Percentiles rank a stretch among this genome's conserved stretches.
phyloP scores from a whole-genome alignment of 2,797 vertebrate genomes.

The Scolopax bukidnonensis region DNA sequence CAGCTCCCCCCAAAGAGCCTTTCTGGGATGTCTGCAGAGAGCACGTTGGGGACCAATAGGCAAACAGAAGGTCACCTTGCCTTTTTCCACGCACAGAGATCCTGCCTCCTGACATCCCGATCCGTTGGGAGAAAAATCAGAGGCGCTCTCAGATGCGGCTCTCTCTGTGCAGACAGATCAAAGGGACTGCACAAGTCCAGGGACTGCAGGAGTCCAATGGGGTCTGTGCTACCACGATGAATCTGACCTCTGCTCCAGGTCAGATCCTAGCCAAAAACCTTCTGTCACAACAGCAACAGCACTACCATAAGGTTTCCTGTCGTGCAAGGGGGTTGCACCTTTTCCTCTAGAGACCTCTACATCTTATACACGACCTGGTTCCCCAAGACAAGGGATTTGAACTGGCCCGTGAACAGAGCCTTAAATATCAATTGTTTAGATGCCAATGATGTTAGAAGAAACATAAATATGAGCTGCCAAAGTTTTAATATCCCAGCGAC shows the following conservation, averaged over 20 bases:
- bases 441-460: neutral
- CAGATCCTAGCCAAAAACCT: neutral
- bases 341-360: neutral
- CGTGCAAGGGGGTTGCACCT: neutral
- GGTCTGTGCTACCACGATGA: neutral
- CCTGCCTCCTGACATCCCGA: neutral
- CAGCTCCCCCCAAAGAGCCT: neutral
- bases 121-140: neutral
- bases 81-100: neutral
- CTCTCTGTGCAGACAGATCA: neutral
- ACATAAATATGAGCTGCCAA: neutral
- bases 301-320: neutral
- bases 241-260: neutral
- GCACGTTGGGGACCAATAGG: rapidly evolving
- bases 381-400: neutral
- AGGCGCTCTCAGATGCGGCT: neutral
- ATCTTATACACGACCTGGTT: neutral
- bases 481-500: neutral
- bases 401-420: slow-evolving; percentile 23
- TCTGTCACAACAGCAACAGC: neutral
- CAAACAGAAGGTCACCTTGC: neutral
- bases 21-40: neutral
- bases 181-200: neutral
- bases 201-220: rapidly evolving
- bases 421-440: slow-evolving; percentile 17